These are phyloP conservation scores for Tetragonula carbonaria DNA, from an alignment of 2,888 invertebrate species.

Conservation along the genomic window DNA sequence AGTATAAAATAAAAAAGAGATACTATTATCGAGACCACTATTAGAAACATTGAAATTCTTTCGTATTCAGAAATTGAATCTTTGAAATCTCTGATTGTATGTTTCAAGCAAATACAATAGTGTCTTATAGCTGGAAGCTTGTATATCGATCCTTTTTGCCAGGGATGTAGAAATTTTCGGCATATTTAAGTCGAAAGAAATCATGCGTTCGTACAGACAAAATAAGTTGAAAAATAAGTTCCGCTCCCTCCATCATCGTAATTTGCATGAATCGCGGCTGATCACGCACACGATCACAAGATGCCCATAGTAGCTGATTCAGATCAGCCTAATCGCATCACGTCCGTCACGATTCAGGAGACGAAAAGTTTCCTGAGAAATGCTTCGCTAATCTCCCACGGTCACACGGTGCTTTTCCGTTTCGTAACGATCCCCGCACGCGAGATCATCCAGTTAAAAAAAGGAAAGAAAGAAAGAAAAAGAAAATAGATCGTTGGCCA, in stretches of 20 bases:
- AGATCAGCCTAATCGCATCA: conserved; percentile 55
- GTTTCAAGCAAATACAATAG: too few relatives aligned
- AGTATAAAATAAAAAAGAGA: too few relatives aligned
- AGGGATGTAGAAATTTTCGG: neutral
- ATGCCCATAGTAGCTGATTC: conserved; percentile 47
- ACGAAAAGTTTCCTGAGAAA: conserved; percentile 8
- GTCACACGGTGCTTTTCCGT: conserved; percentile 12
- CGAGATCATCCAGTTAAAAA: conserved; percentile 23
- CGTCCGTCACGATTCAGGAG: conserved; percentile 40
- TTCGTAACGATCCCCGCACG: conserved; percentile 8
- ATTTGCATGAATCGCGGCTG: conserved; percentile 1
- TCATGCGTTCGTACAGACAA: neutral
- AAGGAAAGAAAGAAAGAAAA: neutral
- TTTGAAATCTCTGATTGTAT: too few relatives aligned
- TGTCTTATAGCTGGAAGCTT: too few relatives aligned
- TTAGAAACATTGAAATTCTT: too few relatives aligned
- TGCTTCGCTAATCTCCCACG: conserved; percentile 29
- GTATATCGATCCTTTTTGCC: too few relatives aligned
- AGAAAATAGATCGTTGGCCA: conserved; percentile 32
- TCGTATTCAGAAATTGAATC: too few relatives aligned
- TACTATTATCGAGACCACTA: too few relatives aligned
- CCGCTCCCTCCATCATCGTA: too few relatives aligned
- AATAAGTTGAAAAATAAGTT: neutral
- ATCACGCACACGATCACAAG: conserved; percentile 59
- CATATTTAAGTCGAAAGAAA: neutral